Conservation (phyloP, 2,113 vertebrate species). For the Petrocephalus microphthalmus region DNA sequence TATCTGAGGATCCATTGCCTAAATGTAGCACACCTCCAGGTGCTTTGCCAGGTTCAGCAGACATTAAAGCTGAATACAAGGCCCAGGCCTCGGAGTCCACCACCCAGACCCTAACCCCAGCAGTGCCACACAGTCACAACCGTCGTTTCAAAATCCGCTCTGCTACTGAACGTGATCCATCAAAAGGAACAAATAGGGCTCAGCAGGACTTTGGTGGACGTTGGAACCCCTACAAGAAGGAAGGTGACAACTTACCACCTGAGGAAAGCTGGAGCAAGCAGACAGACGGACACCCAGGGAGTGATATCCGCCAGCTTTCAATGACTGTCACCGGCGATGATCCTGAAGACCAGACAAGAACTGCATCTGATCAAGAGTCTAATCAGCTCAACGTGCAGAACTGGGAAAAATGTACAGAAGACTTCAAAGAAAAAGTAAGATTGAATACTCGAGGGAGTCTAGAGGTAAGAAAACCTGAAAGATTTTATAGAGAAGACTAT, state of each 20-base stretch:
- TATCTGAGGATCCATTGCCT: background rate
- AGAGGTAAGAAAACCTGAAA: slow-evolving; percentile 10
- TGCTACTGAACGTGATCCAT: slow-evolving; percentile 40
- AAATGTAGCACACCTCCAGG: background rate
- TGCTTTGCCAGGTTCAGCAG: background rate
- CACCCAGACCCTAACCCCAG: too few relatives aligned
- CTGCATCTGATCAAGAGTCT: background rate
- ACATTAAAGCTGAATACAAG: background rate
- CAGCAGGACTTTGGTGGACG: slow-evolving; percentile 32
- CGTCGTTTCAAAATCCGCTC: slow-evolving; percentile 49
- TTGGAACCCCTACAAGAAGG: background rate
- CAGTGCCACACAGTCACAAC: background rate
- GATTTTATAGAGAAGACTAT: slow-evolving; percentile 17
- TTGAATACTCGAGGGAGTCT: slow-evolving; percentile 27
- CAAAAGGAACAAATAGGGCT: slow-evolving; percentile 25
- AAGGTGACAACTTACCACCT: background rate
- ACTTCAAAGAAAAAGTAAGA: slow-evolving; percentile 13
- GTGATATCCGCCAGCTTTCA: background rate
- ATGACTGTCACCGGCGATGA: slow-evolving; percentile 17
- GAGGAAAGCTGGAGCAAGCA: background rate
- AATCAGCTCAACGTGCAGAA: slow-evolving; percentile 7
- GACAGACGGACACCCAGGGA: background rate
- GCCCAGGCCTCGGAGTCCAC: too few relatives aligned
- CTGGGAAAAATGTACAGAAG: slow-evolving; percentile 23
- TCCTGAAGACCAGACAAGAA: slow-evolving; percentile 21